Evolutionary conservation across 2,113 vertebrate genomes (phyloP), one percentile per base, ranked within the genome.

Genomic region (Ctenomys sociabilis): DNA sequence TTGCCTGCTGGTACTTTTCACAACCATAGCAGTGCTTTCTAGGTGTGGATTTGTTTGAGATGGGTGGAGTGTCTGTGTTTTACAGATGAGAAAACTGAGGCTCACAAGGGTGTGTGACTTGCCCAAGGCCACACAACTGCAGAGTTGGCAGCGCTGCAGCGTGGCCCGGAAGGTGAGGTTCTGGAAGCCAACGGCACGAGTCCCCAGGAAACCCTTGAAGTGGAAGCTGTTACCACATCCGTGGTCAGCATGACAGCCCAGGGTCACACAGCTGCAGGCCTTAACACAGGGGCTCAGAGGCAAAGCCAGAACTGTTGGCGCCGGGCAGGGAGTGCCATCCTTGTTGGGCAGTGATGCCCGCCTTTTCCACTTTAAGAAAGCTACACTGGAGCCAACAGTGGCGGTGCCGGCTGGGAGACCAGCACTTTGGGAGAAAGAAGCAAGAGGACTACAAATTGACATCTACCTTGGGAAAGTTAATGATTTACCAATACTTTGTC

Each of bases 281-380:
- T 80, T 49, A 0, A 13, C 11, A 1, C 8, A 45, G 28, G n/a
- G 0, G 12, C 40, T 24, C 1, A 0, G 28, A 43, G 8, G 7
- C 57, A 35, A 21, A 13, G 22, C 52, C 37, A 8, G 19, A 13
- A 59, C 24, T 30, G 81, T 54, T 4, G 26, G 64, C 43, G 0
- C 35, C 3, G 0, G 2, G 14, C 0, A 0, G 40, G 54, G 49
- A 3, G 1, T 1, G 26, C 16, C 40, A 0, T 7, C 7, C 2
- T 3, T 5, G 45, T 1, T 4, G 26, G 72, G 82, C 45, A 5
- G 0, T 57, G 91, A 45, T 70, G 19, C 43, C 43, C 52, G 1
- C 21, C 0, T 3, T 0, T 14, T 10, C 68, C 2, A 40, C 77
- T 63, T 40, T 28, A 59, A 43, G 64, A 35, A 45, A 63, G 37